Evolutionary conservation across 2,888 invertebrate species (phyloP), one percentile per base, ranked within the genome.

Genomic region (Auanema sp.): DNA sequence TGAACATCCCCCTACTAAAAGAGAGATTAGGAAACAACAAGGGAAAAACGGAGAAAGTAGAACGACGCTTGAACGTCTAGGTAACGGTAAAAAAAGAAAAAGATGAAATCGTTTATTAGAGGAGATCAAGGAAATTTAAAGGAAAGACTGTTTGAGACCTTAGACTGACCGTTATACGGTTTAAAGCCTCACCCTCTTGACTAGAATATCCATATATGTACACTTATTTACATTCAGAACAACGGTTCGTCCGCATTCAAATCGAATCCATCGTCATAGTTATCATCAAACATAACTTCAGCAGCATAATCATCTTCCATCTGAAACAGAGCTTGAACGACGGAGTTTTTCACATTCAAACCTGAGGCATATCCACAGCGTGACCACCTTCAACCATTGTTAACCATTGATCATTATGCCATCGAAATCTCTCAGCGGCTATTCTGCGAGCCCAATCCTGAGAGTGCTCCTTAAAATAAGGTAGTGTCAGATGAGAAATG

Each of bases 331-430:
- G 24, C 23, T 16, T 51, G 12, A 5, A 18, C 2, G 25, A 18
- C 16, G 12, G 16, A 50, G 8, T 23, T 42, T 10, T 14, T 4
- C 5, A 50, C n/a, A 16, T 12, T 18, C 18, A 16, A 50, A 47
- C 47, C 47, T 47, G 47, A 47, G 21, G 21, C 47, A 47, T 47
- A 47, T 47, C 21, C 6, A 21, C 23, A 6, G 56, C 61, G 16
- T 57, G 66, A 14, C 58, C 65, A 33, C 50, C 69, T 56, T 69
- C 93, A 44, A 97, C 92, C 90, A 96, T 95, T 80, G 93, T 92
- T 74, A 98, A 87, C 97, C 97, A 98, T 84, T 97, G 95, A 0
- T 92, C 92, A 85, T 98, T 98, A 86, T 97, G 95, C 86, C 93
- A 93, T n/a, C 93, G 89, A 86, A 97, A 98, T 77, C 95, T 91